A percentile compares a stretch with the other conserved stretches of the same genome.
Evolutionary conservation across 2,113 vertebrate species (phyloP).

Genomic region (Aleadryas rufinucha): DNA sequence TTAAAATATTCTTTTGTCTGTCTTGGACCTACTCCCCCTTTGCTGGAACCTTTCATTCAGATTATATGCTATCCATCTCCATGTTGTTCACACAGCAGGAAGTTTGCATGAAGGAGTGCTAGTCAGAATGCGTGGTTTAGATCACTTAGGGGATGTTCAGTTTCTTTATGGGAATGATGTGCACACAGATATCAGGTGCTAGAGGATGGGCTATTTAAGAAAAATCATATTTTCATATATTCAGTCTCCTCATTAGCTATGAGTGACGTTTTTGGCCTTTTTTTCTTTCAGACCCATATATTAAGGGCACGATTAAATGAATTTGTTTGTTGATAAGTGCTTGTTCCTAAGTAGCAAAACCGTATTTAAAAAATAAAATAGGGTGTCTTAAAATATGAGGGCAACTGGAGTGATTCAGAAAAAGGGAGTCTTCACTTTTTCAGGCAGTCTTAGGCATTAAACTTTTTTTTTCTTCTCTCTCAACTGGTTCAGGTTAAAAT

Average conservation of each 20-base stretch:
- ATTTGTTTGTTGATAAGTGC: not conserved
- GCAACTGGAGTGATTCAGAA: not conserved
- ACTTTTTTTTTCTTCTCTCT: not conserved
- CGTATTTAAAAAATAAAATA: not conserved
- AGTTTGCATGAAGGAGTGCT: not conserved
- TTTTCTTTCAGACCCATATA: not conserved
- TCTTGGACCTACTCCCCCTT: not conserved
- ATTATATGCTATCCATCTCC: not conserved
- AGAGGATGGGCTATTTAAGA: not conserved
- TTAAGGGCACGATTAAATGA: not conserved
- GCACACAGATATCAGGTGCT: not conserved
- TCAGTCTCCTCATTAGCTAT: not conserved
- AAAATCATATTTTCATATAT: rapidly evolving
- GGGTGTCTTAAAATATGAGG: not conserved
- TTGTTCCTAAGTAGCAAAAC: not conserved
- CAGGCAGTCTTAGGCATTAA: not conserved
- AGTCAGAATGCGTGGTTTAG: not conserved
- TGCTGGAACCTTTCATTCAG: not conserved
- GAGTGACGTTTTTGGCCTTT: not conserved
- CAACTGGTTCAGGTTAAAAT: not conserved
- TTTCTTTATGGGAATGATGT: not conserved
- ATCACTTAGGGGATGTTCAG: not conserved
- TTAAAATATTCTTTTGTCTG: not conserved
- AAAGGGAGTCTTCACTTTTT: not conserved
- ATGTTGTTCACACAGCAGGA: not conserved